Conservation (phyloP, 1,140 invertebrate genomes). For the Eriosoma lanigerum region DNA sequence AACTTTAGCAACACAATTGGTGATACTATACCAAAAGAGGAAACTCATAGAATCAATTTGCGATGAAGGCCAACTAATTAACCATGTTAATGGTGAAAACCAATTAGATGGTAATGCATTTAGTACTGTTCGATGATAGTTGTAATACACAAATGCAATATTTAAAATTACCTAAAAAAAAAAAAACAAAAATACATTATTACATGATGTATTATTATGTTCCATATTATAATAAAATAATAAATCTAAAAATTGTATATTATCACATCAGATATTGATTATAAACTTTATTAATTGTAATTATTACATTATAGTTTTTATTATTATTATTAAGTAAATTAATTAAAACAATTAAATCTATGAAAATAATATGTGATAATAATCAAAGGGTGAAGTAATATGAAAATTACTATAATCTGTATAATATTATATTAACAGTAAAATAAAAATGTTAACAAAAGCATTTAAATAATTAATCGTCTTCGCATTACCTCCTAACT, state of each 20-base stretch:
- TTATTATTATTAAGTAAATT: no score
- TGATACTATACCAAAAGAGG: constrained; percentile 32
- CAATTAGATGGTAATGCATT: constrained; percentile 6
- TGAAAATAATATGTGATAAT: no score
- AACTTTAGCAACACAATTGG: constrained; percentile 32
- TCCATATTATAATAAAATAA: no score
- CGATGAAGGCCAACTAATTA: constrained; percentile 15
- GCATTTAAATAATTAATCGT: no score
- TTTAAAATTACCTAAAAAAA: constrained; percentile 22
- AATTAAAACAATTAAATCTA: no score
- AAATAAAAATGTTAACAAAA: no score
- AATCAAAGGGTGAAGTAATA: no score
- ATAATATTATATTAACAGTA: no score
- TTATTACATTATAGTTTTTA: neutral
- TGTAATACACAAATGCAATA: constrained; percentile 15
- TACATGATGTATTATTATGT: no score
- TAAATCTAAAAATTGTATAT: neutral
- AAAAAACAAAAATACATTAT: neutral
- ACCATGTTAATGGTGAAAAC: constrained; percentile 42
- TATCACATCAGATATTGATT: neutral
- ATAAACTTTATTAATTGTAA: neutral
- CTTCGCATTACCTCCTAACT: no score
- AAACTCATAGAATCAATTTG: constrained; percentile 33
- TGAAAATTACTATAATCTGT: no score
- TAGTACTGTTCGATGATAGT: neutral